Evolutionary conservation across 2,797 vertebrate genomes (phyloP), one percentile per base, ranked within the genome.

Genomic region (Chiloscyllium punctatum): DNA sequence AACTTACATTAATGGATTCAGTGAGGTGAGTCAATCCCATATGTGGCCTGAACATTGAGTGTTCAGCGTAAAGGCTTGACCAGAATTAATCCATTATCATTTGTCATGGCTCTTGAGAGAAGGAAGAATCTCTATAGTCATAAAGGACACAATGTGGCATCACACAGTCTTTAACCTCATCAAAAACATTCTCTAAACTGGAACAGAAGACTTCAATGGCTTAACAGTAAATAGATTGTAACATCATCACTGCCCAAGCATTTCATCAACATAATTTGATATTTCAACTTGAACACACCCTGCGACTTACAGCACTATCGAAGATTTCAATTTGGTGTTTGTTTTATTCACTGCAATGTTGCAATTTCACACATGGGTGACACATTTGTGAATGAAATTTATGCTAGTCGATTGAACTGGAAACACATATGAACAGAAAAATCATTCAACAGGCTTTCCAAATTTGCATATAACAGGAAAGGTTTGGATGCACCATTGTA

Each of bases 371-470:
- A 72, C 69, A 2, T 51, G 94, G 5, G 94, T 51, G 30, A 53
- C 42, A 94, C 72, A 62, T 72, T 69, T 74, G 94, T 74, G 94
- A 94, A 94, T 94, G 68, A 74, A 74, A 94, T 71, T 72, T 42
- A 94, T 8, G 27, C 42, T 42, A 74, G 68, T 27, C 94, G 30
- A 72, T 72, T 72, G 30, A 71, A 94, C 69, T 7, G 15, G 66
- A 37, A 42, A 8, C 21, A 72, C 1, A 23, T 23, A 72, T 72
- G 23, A 27, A 27, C 30, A 15, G n/a, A 21, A 7, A 71, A 94
- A 68, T 42, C n/a, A 42, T 21, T 13, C 66, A 51, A 71, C 25
- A 4, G 23, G 6, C 48, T 42, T 68, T 16, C 37, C 11, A 48
- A 5, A 94, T 94, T 69, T 69, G 69, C 66, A 94, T 16, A 13